phyloP scores from a whole-genome alignment of 37 sponge, comb jelly and placozoan species.

The Eunapius fragilis region DNA sequence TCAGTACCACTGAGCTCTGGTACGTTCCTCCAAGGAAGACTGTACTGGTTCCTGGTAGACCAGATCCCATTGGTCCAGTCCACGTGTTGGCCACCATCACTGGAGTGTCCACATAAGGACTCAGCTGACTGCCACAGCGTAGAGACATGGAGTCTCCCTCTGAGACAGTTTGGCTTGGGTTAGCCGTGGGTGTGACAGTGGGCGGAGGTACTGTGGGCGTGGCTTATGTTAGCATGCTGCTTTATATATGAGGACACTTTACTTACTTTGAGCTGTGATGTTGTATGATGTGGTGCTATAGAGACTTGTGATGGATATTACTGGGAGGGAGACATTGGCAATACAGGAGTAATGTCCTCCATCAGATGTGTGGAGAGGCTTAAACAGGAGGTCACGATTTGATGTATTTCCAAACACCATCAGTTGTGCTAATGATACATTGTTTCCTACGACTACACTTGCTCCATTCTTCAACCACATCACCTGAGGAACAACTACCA shows the following conservation, averaged over 20 bases:
- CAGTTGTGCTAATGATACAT: not conserved
- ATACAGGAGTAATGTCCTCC: slow-evolving; percentile 46
- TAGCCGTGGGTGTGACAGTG: not conserved
- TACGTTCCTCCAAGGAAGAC: not conserved
- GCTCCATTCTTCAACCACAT: not conserved
- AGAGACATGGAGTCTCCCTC: not conserved
- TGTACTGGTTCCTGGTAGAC: not conserved
- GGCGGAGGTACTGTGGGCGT: not conserved
- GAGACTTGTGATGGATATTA: not conserved
- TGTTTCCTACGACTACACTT: not conserved
- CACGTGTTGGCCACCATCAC: not conserved
- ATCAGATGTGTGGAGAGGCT: slow-evolving; percentile 29
- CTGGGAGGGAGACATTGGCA: slow-evolving; percentile 16
- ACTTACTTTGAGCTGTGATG: slow-evolving; percentile 34
- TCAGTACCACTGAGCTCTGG: not conserved
- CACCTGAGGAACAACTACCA: not conserved
- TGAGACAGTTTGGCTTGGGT: not conserved
- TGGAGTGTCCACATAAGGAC: not conserved
- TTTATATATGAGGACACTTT: not conserved
- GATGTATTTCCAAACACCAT: not conserved
- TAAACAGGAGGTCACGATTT: slow-evolving; percentile 1
- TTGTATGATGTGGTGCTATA: not conserved
- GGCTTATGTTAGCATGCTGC: not conserved
- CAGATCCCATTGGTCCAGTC: not conserved
- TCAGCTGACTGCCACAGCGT: not conserved